Percentiles rank a stretch among this genome's conserved stretches.
These are phyloP conservation scores for Atopsyche davidsoni DNA, from an alignment of 1,140 invertebrate genomes.

Conservation along the genomic window DNA sequence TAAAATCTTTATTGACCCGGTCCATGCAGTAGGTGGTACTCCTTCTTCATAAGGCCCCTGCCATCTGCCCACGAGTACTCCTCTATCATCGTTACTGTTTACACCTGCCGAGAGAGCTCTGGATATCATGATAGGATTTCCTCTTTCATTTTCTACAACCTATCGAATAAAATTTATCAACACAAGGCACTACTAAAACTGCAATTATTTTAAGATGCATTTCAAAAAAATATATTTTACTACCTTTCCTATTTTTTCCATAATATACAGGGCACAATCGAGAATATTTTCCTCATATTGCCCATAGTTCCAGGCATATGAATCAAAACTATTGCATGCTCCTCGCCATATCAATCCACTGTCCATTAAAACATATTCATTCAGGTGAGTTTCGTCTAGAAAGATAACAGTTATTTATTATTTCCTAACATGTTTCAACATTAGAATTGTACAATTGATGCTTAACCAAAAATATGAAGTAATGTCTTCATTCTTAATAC, in stretches of 20 bases:
- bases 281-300: constrained; percentile 84
- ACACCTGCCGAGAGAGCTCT: constrained; percentile 78
- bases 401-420: constrained; percentile 33
- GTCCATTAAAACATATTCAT: constrained; percentile 83
- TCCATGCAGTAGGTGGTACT: constrained; percentile 78
- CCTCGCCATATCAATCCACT: constrained; percentile 88
- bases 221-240: constrained; percentile 13
- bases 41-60: constrained; percentile 76
- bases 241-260: constrained; percentile 68
- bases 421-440: too few species aligned
- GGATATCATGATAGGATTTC: constrained; percentile 70
- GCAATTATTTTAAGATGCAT: not conserved
- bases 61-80: constrained; percentile 85
- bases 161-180: constrained; percentile 23
- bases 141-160: constrained; percentile 51
- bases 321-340: constrained; percentile 71
- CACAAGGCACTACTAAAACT: too few species aligned
- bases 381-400: constrained; percentile 60
- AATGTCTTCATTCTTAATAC: too few species aligned
- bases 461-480: too few species aligned
- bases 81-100: constrained; percentile 81
- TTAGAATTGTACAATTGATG: too few species aligned
- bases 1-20: constrained; percentile 78
- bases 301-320: constrained; percentile 85
- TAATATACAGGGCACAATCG: constrained; percentile 75